A percentile compares a stretch with the other conserved stretches of the same genome.
Evolutionary conservation across 2,113 vertebrate genomes (phyloP).

Genomic region (Craseonycteris thonglongyai): DNA sequence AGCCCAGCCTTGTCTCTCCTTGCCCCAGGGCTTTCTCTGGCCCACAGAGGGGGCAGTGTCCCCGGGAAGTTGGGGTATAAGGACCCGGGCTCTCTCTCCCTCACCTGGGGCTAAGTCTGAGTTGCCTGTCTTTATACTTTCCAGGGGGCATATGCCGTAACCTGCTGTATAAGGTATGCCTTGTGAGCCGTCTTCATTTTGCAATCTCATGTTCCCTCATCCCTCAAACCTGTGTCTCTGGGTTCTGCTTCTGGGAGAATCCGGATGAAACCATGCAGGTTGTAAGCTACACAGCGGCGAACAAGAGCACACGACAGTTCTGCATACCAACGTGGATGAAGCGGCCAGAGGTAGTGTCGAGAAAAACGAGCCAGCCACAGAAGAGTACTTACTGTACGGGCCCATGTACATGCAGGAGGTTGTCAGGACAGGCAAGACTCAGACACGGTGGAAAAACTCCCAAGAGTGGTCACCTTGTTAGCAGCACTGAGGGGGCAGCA

Average conservation of each 20-base stretch:
- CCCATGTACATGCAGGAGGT: rapidly evolving
- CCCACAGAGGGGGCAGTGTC: background rate
- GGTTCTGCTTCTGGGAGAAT: background rate
- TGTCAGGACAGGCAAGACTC: too few relatives aligned
- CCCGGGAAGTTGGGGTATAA: background rate
- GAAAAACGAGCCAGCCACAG: background rate
- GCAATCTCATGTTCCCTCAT: rapidly evolving
- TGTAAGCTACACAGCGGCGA: rapidly evolving
- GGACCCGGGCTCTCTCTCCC: background rate
- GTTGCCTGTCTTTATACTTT: rapidly evolving
- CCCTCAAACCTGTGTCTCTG: background rate
- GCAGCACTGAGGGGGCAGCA: rapidly evolving
- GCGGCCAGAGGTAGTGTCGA: rapidly evolving
- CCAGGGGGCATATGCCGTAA: rapidly evolving
- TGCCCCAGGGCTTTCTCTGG: background rate
- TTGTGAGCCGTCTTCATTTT: rapidly evolving
- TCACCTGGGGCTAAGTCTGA: too few relatives aligned
- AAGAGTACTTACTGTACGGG: rapidly evolving
- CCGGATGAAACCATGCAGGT: rapidly evolving
- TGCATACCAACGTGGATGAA: rapidly evolving
- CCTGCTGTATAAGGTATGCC: background rate
- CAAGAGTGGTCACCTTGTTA: rapidly evolving
- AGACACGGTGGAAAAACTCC: rapidly evolving
- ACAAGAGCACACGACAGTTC: rapidly evolving
- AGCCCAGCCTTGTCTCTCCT: rapidly evolving